A percentile compares a stretch with the other conserved stretches of the same genome.
These are phyloP conservation scores for Cyphomyrus plagiostoma DNA, from an alignment of 2,113 vertebrate genomes.

Conservation along the genomic window DNA sequence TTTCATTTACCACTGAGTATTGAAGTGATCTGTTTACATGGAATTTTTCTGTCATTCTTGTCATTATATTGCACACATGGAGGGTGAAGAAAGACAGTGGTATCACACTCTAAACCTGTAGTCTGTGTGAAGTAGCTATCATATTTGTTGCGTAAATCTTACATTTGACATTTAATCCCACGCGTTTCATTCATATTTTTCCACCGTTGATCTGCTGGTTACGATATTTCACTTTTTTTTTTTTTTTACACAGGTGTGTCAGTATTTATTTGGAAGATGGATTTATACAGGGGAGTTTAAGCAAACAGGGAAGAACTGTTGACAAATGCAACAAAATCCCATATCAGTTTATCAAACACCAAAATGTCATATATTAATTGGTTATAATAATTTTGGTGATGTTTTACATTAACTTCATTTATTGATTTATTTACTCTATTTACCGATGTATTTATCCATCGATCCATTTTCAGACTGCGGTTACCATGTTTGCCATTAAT, in stretches of 20 bases:
- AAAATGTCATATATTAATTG: neutral
- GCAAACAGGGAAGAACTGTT: neutral
- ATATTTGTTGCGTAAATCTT: neutral
- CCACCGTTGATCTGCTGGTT: neutral
- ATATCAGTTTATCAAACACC: neutral
- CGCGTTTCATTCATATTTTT: neutral
- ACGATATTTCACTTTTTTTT: neutral
- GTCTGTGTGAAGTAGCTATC: neutral
- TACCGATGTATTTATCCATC: too few relatives aligned
- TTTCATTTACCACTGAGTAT: neutral
- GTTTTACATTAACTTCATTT: neutral
- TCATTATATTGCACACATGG: neutral
- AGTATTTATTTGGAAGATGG: neutral
- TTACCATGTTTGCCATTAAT: neutral
- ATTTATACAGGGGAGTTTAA: neutral
- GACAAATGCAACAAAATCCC: neutral
- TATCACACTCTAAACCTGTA: neutral
- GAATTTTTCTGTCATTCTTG: neutral
- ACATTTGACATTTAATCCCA: neutral
- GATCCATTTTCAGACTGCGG: neutral
- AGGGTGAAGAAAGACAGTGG: neutral
- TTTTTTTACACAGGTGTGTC: neutral
- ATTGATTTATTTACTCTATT: neutral
- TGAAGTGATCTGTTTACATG: neutral
- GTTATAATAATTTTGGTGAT: neutral